These are phyloP conservation scores for Caretta caretta DNA, from an alignment of 2,113 vertebrate genomes.

Conservation along the genomic window DNA sequence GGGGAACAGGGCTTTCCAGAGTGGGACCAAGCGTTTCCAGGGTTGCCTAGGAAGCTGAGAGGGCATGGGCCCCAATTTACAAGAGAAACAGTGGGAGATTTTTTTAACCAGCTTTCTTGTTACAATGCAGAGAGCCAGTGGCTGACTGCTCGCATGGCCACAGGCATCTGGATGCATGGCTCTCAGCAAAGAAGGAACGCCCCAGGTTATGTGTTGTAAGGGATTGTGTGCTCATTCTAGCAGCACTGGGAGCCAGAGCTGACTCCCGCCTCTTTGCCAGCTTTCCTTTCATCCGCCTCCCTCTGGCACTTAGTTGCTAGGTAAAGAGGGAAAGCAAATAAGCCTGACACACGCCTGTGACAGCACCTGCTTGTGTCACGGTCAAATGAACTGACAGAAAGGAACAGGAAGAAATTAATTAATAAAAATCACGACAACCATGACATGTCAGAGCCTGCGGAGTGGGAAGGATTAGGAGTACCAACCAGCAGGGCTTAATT, in stretches of 20 bases:
- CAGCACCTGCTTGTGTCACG: background rate
- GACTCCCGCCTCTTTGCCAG: background rate
- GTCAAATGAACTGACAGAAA: background rate
- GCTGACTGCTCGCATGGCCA: background rate
- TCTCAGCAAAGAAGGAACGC: constrained; percentile 32
- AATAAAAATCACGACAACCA: background rate
- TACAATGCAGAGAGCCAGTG: background rate
- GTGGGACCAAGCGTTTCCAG: background rate
- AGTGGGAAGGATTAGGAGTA: background rate
- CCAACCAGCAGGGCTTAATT: background rate
- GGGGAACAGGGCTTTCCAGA: background rate
- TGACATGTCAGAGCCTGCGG: background rate
- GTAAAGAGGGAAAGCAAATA: constrained; percentile 49
- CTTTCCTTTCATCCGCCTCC: background rate
- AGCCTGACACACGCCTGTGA: background rate
- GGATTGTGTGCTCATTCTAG: background rate
- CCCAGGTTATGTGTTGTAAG: background rate
- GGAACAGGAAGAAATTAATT: background rate
- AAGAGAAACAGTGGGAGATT: background rate
- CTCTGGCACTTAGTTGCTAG: background rate
- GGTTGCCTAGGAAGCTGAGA: background rate
- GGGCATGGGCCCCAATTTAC: background rate
- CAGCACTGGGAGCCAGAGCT: background rate
- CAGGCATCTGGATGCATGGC: background rate
- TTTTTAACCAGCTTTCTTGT: background rate